phyloP scores from a whole-genome alignment of 2,113 vertebrate species.

The Apistogramma diplotaenia region DNA sequence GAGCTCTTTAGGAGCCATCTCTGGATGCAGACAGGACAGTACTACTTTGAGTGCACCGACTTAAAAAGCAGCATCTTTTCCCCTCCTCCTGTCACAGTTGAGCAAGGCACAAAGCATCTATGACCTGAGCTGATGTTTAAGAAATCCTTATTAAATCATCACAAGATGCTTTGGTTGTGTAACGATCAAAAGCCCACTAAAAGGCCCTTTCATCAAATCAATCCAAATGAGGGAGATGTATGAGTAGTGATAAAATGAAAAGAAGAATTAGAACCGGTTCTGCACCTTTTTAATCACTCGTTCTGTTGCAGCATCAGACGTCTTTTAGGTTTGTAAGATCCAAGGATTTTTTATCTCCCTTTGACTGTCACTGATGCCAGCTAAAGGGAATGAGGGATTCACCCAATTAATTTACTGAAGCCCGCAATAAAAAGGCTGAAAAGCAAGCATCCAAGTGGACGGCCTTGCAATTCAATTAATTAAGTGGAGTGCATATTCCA shows the following conservation, averaged over 20 bases:
- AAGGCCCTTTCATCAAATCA: slow-evolving; percentile 23
- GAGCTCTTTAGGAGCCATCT: not conserved
- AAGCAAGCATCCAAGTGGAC: slow-evolving; percentile 40
- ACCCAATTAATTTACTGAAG: slow-evolving; percentile 66
- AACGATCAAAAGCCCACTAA: slow-evolving; percentile 29
- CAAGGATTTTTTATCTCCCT: slow-evolving; percentile 52
- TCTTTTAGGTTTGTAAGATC: slow-evolving; percentile 44
- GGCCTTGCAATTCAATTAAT: slow-evolving; percentile 60
- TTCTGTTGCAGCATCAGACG: slow-evolving; percentile 45
- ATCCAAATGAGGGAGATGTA: slow-evolving; percentile 33
- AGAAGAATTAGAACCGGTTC: slow-evolving; percentile 22
- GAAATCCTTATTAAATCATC: slow-evolving; percentile 28
- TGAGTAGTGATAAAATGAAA: slow-evolving; percentile 27
- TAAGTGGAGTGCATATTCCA: slow-evolving; percentile 53
- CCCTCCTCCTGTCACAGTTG: not conserved
- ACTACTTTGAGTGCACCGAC: not conserved
- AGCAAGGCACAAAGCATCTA: not conserved
- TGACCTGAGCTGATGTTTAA: slow-evolving; percentile 13
- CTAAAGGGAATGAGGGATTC: slow-evolving; percentile 61
- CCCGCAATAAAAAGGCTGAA: slow-evolving; percentile 57
- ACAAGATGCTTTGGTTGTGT: slow-evolving; percentile 2
- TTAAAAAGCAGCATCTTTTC: not conserved
- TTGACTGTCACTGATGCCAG: slow-evolving; percentile 59
- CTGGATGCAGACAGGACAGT: not conserved
- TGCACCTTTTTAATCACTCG: slow-evolving; percentile 52